A percentile compares a stretch with the other conserved stretches of the same genome.
Evolutionary conservation across 2,888 invertebrate species (phyloP).

Genomic region (Andrena trimmerana): DNA sequence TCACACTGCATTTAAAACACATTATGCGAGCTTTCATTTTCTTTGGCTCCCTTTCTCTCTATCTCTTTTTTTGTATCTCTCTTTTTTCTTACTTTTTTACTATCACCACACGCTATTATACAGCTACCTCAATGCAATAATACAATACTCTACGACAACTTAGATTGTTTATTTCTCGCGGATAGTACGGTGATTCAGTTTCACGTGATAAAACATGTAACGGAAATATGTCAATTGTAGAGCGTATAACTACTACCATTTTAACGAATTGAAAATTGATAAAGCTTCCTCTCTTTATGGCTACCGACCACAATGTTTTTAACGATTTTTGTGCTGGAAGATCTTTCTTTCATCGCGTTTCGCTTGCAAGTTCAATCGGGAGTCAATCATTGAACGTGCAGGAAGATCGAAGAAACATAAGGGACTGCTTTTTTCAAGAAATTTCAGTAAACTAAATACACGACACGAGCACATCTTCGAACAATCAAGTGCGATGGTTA

Average conservation of each 20-base stretch:
- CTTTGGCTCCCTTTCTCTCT: constrained; percentile 26
- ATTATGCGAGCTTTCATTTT: constrained; percentile 57
- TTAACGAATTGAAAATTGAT: background rate
- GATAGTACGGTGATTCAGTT: constrained; percentile 2
- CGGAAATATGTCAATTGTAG: background rate
- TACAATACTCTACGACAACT: constrained; percentile 26
- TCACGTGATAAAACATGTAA: background rate
- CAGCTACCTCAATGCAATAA: constrained; percentile 40
- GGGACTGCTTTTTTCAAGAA: background rate
- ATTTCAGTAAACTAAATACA: background rate
- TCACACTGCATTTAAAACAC: constrained; percentile 65
- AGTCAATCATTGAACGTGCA: background rate
- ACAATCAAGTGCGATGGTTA: no score
- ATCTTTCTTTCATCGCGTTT: constrained; percentile 58
- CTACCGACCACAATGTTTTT: constrained; percentile 19
- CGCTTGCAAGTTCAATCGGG: constrained; percentile 17
- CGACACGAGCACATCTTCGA: no score
- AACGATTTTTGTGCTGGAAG: constrained; percentile 40
- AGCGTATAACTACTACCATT: constrained; percentile 26
- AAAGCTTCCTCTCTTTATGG: constrained; percentile 1
- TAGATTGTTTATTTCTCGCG: background rate
- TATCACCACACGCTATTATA: constrained; percentile 30
- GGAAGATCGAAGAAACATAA: background rate
- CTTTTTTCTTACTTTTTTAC: constrained; percentile 33
- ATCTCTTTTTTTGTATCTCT: constrained; percentile 38